Percentiles rank a stretch among this genome's conserved stretches.
Conservation (phyloP, 1,140 invertebrate species). For the Drosophila elegans region DNA sequence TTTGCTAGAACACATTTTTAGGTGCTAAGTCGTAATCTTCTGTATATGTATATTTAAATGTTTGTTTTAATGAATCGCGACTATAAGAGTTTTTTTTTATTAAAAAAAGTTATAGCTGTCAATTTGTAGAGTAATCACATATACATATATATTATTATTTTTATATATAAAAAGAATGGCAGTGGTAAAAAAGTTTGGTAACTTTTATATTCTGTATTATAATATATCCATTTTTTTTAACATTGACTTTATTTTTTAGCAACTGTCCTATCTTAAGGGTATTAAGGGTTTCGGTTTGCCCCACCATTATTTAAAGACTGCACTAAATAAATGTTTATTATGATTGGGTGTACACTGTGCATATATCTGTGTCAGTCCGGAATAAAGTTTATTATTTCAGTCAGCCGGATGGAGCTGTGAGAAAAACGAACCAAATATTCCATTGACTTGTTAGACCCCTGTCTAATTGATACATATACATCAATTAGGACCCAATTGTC, state of each 20-base stretch:
- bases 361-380: conserved; percentile 19
- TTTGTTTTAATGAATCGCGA: too few species aligned
- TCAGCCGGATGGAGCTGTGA: conserved; percentile 35
- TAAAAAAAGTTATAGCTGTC: too few species aligned
- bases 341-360: conserved; percentile 6
- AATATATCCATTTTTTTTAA: not conserved
- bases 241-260: too few species aligned
- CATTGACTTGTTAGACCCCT: conserved; percentile 35
- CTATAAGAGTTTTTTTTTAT: too few species aligned
- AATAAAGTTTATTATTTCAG: conserved; percentile 15
- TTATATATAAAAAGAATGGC: too few species aligned
- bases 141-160: too few species aligned
- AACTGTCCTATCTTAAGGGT: not conserved
- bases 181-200: too few species aligned
- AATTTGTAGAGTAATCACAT: too few species aligned
- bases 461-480: conserved; percentile 30
- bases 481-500: conserved; percentile 36
- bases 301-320: not conserved
- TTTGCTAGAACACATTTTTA: too few species aligned
- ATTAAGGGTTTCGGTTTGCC: not conserved
- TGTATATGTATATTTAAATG: too few species aligned
- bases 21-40: too few species aligned
- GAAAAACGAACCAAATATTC: conserved; percentile 43
- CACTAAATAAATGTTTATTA: conserved; percentile 21
- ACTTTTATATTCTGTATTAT: too few species aligned